These are phyloP conservation scores for Acleris literana DNA, from an alignment of 2,888 invertebrate genomes.

Conservation along the genomic window DNA sequence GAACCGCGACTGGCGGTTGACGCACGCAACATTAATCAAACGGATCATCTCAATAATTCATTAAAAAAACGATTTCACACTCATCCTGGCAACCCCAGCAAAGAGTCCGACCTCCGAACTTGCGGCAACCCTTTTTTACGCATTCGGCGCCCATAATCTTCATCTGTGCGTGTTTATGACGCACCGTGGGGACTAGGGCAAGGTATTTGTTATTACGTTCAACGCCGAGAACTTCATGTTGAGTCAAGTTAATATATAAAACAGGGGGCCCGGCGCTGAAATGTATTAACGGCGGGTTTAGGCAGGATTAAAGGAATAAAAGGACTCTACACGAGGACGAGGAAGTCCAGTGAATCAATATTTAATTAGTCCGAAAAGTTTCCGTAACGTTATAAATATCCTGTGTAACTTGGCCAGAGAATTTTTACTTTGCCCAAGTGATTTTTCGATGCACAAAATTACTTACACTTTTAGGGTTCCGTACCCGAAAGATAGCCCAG, in stretches of 20 bases:
- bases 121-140: background rate
- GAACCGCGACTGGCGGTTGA: constrained; percentile 44
- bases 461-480: no score
- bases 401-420: background rate
- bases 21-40: constrained; percentile 45
- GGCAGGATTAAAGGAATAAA: background rate
- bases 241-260: no score
- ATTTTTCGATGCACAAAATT: no score
- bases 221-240: no score
- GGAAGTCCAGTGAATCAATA: background rate
- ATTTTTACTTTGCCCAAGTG: background rate
- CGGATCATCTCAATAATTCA: constrained; percentile 16
- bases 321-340: background rate
- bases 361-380: background rate
- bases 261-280: no score
- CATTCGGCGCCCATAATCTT: no score
- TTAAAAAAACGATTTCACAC: constrained; percentile 7
- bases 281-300: background rate
- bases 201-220: no score
- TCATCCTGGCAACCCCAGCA: no score
- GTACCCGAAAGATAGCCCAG: no score
- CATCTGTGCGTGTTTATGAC: no score
- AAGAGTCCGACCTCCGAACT: background rate
- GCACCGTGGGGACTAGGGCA: no score
- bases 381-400: no score